A percentile compares a stretch with the other conserved stretches of the same genome.
Evolutionary conservation across 92 coral and sea anemone genomes (phyloP).

Genomic region (Palythoa grandiflora): DNA sequence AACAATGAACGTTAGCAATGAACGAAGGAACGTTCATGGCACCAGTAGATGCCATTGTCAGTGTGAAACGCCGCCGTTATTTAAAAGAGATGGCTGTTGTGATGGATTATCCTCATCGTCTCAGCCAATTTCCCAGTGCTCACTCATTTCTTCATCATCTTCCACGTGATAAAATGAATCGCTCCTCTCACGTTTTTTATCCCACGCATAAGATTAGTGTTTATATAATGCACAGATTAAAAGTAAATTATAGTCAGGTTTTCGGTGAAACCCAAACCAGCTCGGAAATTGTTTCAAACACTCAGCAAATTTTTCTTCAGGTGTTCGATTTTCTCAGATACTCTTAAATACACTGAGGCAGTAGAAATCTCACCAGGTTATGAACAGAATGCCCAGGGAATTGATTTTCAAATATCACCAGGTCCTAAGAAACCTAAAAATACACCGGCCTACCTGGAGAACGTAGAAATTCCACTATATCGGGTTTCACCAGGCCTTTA

Average conservation of each 20-base stretch:
- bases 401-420: no score
- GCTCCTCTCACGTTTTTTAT: background rate
- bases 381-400: no score
- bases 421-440: no score
- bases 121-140: conserved; percentile 39
- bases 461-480: no score
- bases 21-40: background rate
- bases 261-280: no score
- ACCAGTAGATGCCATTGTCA: background rate
- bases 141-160: conserved; percentile 39
- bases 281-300: no score
- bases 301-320: no score
- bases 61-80: background rate
- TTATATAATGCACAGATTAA: background rate
- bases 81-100: conserved; percentile 15
- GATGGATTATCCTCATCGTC: conserved; percentile 31
- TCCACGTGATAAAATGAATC: background rate
- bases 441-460: no score
- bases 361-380: no score
- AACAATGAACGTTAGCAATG: background rate
- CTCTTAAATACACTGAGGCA: no score
- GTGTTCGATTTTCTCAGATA: no score
- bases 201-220: background rate
- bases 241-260: background rate
- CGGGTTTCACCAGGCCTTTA: no score